Conservation (phyloP, 2,888 invertebrate species). For the Ophion ellenae region DNA sequence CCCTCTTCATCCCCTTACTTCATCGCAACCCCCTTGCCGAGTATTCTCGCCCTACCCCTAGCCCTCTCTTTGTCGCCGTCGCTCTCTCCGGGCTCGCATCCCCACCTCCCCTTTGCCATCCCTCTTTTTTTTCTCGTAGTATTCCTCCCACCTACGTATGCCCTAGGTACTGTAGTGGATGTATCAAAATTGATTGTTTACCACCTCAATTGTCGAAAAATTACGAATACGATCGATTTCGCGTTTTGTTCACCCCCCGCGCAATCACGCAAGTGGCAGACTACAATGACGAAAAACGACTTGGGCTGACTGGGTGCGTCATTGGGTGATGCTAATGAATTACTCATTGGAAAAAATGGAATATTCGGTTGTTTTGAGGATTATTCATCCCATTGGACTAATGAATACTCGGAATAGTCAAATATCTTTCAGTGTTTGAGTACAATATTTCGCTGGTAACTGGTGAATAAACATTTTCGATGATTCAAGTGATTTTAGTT, state of each 20-base stretch:
- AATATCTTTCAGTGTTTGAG: too few relatives aligned
- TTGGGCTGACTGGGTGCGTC: not conserved
- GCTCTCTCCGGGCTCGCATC: conserved; percentile 34
- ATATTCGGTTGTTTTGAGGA: too few relatives aligned
- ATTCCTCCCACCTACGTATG: conserved; percentile 1
- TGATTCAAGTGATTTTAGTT: too few relatives aligned
- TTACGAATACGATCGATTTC: not conserved
- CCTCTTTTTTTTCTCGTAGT: conserved; percentile 57
- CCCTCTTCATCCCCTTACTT: conserved; percentile 52
- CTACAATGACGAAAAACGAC: not conserved
- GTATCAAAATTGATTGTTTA: conserved; percentile 15
- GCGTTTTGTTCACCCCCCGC: not conserved
- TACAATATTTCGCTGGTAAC: too few relatives aligned
- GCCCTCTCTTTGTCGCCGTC: conserved; percentile 21
- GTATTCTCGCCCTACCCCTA: conserved; percentile 20
- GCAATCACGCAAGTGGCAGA: not conserved
- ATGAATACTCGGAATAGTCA: too few relatives aligned
- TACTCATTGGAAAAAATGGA: not conserved
- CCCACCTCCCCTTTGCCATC: conserved; percentile 23
- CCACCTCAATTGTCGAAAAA: not conserved
- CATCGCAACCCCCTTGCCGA: conserved; percentile 45
- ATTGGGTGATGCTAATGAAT: not conserved
- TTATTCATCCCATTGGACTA: too few relatives aligned
- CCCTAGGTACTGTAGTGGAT: conserved; percentile 14
- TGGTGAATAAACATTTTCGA: too few relatives aligned